These are phyloP conservation scores for Sepioteuthis lessoniana DNA, from an alignment of 2,888 invertebrate genomes.

Conservation along the genomic window DNA sequence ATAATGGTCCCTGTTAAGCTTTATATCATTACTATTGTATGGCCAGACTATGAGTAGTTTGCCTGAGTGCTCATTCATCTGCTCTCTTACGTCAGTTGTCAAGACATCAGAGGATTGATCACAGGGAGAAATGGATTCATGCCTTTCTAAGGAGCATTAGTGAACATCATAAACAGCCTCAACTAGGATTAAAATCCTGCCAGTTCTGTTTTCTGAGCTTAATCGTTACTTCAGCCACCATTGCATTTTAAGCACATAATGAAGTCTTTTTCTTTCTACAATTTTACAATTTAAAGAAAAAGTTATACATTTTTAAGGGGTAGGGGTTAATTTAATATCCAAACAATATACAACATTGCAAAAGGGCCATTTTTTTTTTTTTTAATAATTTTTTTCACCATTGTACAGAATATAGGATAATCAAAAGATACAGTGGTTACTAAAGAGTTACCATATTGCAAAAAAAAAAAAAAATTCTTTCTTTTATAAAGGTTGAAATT, in stretches of 20 bases:
- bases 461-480: background rate
- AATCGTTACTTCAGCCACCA: no score
- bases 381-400: background rate
- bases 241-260: background rate
- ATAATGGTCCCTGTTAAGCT: no score
- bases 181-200: background rate
- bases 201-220: no score
- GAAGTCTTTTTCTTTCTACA: background rate
- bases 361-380: background rate
- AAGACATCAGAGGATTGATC: background rate
- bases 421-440: background rate
- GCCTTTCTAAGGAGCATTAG: background rate
- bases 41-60: no score
- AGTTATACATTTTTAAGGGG: background rate
- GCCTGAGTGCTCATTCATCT: no score
- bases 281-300: background rate
- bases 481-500: background rate
- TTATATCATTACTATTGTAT: no score
- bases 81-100: no score
- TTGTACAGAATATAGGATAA: background rate
- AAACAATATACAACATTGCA: background rate
- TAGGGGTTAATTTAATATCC: background rate
- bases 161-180: background rate
- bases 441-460: background rate
- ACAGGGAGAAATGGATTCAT: background rate